Base-by-base conservation (phyloP, 1,140 invertebrate species). In the Drosophila kanapiae region DNA sequence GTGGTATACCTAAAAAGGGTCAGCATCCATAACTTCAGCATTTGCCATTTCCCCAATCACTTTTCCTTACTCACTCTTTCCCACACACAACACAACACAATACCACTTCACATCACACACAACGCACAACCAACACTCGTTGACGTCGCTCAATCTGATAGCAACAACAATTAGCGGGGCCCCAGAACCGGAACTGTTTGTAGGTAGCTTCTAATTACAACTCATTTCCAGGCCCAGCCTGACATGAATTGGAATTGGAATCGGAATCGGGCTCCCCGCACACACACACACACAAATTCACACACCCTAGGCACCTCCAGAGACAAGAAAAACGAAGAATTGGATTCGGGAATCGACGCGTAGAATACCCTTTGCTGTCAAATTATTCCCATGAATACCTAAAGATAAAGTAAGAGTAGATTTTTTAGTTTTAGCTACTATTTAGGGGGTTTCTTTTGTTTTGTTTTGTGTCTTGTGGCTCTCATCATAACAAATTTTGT, bases 191-290 rank as follows among this genome's bases (percentile, higher is more conserved):
- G 69, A 75, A 75, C 58, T 63, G 18, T 38, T 74, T 54, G 58
- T 63, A 64, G 69, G 43, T 61, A 75, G 59, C 69, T 62, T 49
- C 60, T 64, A 76, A 76, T 76, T 75, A 69, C 65, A 75, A 75
- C 57, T 61, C 65, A 75, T 75, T 75, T 70, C 65, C 65, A 68
- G 35, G 11, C 56, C 27, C 49, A 42, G 56, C 37, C 70, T 47
- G 70, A 53, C 64, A 59, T 74, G 47, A 65, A 63, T 65, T 57
- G 37, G 27, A 35, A 35, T 60, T 43, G 29, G 9, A 40, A 23
- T 48, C 23, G 33, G 48, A 63, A 64, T 70, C 23, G 49, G 45
- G 18, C 59, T 37, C 33, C 56, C 35, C 35, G 35, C 58, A 27
- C 27, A 53, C 48, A 40, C 60, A 31, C 0, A 18, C 23, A 53